Evolutionary conservation across 2,888 invertebrate species (phyloP).

Genomic region (Aphrophora alni): DNA sequence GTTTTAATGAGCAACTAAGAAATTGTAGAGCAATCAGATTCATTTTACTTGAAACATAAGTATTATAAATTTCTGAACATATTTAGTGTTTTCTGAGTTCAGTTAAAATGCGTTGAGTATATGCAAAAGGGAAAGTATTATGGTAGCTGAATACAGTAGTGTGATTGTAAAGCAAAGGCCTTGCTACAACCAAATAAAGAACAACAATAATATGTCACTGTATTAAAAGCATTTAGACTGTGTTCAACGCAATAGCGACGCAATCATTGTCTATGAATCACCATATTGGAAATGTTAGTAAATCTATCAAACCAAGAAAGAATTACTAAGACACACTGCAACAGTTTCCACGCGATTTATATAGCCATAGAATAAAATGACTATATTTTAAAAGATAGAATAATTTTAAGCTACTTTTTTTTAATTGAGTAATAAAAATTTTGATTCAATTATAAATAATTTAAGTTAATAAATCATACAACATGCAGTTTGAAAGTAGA

Average conservation of each 20-base stretch:
- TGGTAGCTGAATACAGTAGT: not conserved
- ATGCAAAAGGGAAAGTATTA: not conserved
- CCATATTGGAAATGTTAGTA: slow-evolving; percentile 4
- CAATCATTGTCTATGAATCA: not conserved
- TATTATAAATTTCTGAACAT: not conserved
- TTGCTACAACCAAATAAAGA: not conserved
- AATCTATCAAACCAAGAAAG: not conserved
- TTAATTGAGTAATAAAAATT: too few species aligned
- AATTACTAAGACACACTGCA: not conserved
- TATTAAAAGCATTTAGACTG: not conserved
- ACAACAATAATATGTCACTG: not conserved
- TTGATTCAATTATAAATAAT: too few species aligned
- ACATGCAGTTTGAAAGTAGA: too few species aligned
- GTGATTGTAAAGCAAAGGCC: not conserved
- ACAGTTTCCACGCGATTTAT: not conserved
- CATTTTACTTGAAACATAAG: too few species aligned
- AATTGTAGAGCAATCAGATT: too few species aligned
- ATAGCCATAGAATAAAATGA: too few species aligned
- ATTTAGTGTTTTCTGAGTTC: not conserved
- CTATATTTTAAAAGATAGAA: too few species aligned
- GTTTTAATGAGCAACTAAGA: too few species aligned
- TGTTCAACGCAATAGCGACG: not conserved
- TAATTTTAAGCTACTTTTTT: too few species aligned
- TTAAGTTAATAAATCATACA: too few species aligned
- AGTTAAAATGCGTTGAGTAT: not conserved